Conservation (phyloP, 2,113 vertebrate genomes). For the Mormyrus lacerda region DNA sequence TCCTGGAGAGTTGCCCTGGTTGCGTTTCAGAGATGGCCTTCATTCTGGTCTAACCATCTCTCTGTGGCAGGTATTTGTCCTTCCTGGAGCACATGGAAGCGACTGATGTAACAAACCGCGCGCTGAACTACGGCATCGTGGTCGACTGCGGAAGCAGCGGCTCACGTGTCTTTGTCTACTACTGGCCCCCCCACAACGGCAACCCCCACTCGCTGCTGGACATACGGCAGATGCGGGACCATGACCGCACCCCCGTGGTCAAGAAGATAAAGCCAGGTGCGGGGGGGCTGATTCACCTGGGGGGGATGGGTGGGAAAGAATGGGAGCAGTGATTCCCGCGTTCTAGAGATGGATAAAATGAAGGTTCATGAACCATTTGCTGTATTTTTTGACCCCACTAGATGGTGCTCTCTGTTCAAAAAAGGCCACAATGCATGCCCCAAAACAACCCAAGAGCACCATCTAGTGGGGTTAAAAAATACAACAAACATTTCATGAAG, state of each 20-base stretch:
- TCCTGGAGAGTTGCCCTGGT: background rate
- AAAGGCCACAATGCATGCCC: background rate
- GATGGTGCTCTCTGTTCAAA: background rate
- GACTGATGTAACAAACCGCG: slow-evolving; percentile 79
- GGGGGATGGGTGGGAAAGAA: background rate
- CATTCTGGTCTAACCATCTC: background rate
- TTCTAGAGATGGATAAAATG: background rate
- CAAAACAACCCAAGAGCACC: background rate
- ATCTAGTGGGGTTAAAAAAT: background rate
- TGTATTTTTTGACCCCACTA: background rate
- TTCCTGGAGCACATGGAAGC: slow-evolving; percentile 51
- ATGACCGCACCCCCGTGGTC: slow-evolving; percentile 81
- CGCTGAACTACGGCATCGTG: slow-evolving; percentile 84
- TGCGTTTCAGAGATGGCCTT: background rate
- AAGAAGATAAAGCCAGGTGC: slow-evolving; percentile 99
- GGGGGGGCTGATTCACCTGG: background rate
- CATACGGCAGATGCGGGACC: slow-evolving; percentile 94
- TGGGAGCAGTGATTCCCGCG: background rate
- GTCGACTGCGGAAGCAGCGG: slow-evolving; percentile 96
- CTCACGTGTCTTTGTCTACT: slow-evolving; percentile 92
- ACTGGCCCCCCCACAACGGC: slow-evolving; percentile 91
- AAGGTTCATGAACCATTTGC: background rate
- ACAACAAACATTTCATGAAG: background rate
- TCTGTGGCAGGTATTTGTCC: slow-evolving; percentile 67
- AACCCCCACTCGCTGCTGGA: slow-evolving; percentile 87